Base-by-base conservation (phyloP, 2,113 vertebrate genomes). In the Neodon shergylaensis region DNA sequence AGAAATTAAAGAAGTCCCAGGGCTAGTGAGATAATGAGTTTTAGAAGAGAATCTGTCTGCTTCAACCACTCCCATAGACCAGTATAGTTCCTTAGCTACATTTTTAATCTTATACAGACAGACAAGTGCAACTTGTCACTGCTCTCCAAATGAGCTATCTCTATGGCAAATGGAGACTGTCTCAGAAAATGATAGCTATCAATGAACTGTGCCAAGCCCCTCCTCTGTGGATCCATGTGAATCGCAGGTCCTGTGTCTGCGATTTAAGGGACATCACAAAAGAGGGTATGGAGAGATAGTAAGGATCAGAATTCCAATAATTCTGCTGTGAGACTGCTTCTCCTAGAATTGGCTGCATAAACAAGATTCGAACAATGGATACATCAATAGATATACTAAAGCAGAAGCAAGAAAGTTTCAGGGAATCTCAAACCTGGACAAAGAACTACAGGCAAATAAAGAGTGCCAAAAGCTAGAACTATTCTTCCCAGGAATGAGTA, bases 201-300 rank as follows among this genome's bases (percentile, higher is more conserved):
- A 66, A 7, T 31, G 58, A 42, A 31, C 26, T 2, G 58, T 44
- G 7, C 24, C 10, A 26, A 44, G 4, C 4, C 3, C 13, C 7
- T 17, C 1, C 26, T 8, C 14, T 0, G 2, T 65, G 39, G 26
- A 65, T 31, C 11, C 4, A 63, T 44, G 3, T 9, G 1, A 7
- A 63, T 4, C n/a, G 42, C 3, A 42, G 0, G 4, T 11, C 26
- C 4, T 31, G 26, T 1, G 19, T 65, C 58, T 65, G 39, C 19
- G 82, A 4, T 26, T 44, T 14, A 11, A 7, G 28, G 17, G 44
- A 13, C 17, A 66, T 36, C 24, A 10, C 17, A 85, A 19, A 86
- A 49, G 42, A 49, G 31, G 9, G 10, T 6, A 36, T 68, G 19
- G 5, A 8, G 49, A 36, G 42, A 68, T 47, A 36, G 0, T 22